A percentile compares a stretch with the other conserved stretches of the same genome.
Conservation (phyloP, 2,888 invertebrate genomes). For the Campoplex capitator region DNA sequence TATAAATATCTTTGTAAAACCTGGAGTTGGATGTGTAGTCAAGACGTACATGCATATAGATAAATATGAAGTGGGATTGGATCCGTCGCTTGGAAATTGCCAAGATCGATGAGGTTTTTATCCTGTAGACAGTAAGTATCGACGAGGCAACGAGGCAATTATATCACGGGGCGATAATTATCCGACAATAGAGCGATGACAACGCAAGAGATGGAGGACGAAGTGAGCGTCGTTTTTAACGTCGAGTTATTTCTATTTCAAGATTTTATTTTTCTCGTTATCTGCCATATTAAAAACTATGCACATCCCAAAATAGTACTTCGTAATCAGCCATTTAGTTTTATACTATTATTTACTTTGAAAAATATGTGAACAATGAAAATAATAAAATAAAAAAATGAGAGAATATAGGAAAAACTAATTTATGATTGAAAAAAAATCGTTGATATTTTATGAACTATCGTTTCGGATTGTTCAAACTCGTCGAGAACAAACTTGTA, state of each 20-base stretch:
- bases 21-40: constrained; percentile 33
- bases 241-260: constrained; percentile 43
- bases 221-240: constrained; percentile 26
- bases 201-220: constrained; percentile 29
- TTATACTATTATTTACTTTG: neutral
- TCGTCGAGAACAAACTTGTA: constrained; percentile 15
- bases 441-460: neutral
- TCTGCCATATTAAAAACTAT: constrained; percentile 14
- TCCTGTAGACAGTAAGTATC: constrained; percentile 54
- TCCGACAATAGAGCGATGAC: constrained; percentile 66
- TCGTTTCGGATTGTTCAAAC: neutral
- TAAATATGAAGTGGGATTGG: constrained; percentile 25
- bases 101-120: constrained; percentile 61
- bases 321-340: neutral
- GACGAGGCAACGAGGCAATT: constrained; percentile 59
- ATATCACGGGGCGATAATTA: constrained; percentile 64
- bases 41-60: neutral
- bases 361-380: neutral
- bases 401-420: neutral
- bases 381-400: neutral
- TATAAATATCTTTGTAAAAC: constrained; percentile 43
- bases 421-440: neutral
- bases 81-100: constrained; percentile 57
- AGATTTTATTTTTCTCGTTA: constrained; percentile 37
- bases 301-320: neutral